Evolutionary conservation across 2,888 invertebrate genomes (phyloP).

Genomic region (Euplagia quadripunctaria): DNA sequence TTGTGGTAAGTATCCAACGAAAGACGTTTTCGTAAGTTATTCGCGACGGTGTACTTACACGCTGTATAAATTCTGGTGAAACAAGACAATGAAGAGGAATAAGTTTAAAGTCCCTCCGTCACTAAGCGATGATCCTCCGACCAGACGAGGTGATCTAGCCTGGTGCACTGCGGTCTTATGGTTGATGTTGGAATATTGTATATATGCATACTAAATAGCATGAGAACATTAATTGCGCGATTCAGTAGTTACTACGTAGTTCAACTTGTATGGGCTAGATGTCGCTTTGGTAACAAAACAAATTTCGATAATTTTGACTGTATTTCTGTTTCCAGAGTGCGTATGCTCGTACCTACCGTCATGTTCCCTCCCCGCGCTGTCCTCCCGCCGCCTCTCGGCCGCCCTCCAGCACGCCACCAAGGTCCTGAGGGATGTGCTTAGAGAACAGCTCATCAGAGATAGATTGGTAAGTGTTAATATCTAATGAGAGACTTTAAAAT

Average conservation of each 20-base stretch:
- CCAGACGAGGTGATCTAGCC: no score
- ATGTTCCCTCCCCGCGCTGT: not conserved
- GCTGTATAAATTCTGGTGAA: no score
- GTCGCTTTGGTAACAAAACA: not conserved
- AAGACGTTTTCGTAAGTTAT: no score
- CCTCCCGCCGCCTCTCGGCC: not conserved
- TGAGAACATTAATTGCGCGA: no score
- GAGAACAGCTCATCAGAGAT: conserved; percentile 10
- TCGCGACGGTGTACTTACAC: no score
- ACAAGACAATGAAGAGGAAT: no score
- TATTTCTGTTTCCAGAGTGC: conserved; percentile 2
- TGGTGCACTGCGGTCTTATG: no score
- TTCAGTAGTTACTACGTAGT: not conserved
- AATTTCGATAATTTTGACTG: not conserved
- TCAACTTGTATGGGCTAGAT: not conserved
- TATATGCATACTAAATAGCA: no score
- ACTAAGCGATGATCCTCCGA: no score
- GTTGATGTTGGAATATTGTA: no score
- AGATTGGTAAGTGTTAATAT: conserved; percentile 9
- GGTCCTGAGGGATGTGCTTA: not conserved
- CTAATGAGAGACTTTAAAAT: not conserved
- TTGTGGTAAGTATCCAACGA: no score
- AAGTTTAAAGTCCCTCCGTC: no score
- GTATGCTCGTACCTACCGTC: not conserved
- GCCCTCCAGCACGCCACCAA: conserved; percentile 7